Conservation (phyloP, 1,140 invertebrate species). For the Hormaphis cornu region DNA sequence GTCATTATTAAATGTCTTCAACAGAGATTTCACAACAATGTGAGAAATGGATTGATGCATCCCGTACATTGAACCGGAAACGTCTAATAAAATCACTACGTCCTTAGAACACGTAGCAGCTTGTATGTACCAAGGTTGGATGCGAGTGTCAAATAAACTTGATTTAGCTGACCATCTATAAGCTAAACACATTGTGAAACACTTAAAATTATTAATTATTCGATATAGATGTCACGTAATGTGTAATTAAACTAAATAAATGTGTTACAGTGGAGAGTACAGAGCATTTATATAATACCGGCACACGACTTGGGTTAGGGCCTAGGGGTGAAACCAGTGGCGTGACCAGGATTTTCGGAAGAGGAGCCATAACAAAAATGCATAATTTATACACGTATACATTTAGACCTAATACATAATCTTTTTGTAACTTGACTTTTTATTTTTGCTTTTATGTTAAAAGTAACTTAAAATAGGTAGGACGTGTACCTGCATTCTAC, state of each 20-base stretch:
- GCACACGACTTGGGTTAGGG: too few species aligned
- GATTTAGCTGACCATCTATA: slow-evolving; percentile 43
- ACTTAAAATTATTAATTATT: background rate
- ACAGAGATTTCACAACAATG: slow-evolving; percentile 70
- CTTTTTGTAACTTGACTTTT: too few species aligned
- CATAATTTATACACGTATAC: too few species aligned
- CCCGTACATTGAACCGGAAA: slow-evolving; percentile 96
- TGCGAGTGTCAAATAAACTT: slow-evolving; percentile 69
- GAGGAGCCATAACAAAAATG: too few species aligned
- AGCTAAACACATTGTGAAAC: too few species aligned
- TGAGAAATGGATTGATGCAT: slow-evolving; percentile 65
- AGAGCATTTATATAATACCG: background rate
- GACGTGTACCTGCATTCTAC: too few species aligned
- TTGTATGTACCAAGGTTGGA: slow-evolving; percentile 89
- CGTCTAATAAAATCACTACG: slow-evolving; percentile 89
- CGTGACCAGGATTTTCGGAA: too few species aligned
- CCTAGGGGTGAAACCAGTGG: too few species aligned
- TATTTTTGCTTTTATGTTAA: too few species aligned
- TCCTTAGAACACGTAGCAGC: slow-evolving; percentile 96
- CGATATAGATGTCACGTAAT: background rate
- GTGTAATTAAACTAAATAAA: background rate
- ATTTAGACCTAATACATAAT: too few species aligned
- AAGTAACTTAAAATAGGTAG: too few species aligned
- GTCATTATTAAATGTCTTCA: slow-evolving; percentile 95
- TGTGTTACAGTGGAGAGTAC: background rate